These are phyloP conservation scores for Bubo bubo DNA, from an alignment of 2,113 vertebrate species.

Conservation along the genomic window DNA sequence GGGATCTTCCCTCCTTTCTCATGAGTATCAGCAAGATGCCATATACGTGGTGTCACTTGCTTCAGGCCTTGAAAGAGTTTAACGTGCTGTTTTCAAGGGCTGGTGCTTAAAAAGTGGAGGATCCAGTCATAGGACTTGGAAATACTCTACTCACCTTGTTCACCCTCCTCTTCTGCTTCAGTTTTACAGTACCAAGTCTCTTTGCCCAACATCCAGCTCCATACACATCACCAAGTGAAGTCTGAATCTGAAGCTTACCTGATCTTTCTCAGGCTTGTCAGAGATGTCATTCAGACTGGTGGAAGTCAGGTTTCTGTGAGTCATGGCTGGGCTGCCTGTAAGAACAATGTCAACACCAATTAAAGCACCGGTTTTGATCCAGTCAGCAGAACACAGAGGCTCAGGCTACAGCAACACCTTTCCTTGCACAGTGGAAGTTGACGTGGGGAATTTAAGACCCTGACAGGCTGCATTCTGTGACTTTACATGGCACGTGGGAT, in stretches of 20 bases:
- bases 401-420: neutral
- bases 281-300: constrained; percentile 95
- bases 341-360: constrained; percentile 32
- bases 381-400: neutral
- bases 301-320: constrained; percentile 89
- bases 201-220: neutral
- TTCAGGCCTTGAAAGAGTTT: neutral
- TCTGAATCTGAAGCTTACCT: constrained; percentile 78
- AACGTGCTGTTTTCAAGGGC: neutral
- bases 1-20: neutral
- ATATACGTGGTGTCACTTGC: rapidly evolving
- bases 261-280: constrained; percentile 96
- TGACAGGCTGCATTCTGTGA: neutral
- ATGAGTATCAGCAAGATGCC: neutral
- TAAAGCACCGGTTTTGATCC: neutral
- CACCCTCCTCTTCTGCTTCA: neutral
- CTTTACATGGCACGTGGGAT: neutral
- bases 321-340: constrained; percentile 88
- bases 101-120: neutral
- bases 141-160: neutral
- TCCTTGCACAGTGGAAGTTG: neutral
- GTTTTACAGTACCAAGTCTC: neutral
- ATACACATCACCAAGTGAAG: neutral
- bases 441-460: neutral
- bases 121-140: neutral